These are phyloP conservation scores for Cricetomys ansorgei DNA, from an alignment of 2,113 vertebrate genomes.

Conservation along the genomic window DNA sequence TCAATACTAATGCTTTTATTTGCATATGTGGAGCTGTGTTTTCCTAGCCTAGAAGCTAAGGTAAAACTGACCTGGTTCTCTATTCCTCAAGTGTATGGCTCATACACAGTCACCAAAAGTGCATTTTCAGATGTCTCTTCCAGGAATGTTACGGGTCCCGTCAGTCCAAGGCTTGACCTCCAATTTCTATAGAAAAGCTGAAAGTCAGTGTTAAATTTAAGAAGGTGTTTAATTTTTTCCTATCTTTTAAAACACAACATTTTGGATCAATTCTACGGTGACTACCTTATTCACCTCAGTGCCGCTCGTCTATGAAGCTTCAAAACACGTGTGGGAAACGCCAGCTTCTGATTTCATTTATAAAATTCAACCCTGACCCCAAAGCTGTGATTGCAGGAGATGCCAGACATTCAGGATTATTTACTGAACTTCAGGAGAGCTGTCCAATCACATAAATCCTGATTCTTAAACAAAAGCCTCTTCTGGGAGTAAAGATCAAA, in stretches of 20 bases:
- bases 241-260: constrained; percentile 62
- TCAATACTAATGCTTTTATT: background rate
- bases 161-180: constrained; percentile 45
- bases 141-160: constrained; percentile 24
- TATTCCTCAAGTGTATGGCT: background rate
- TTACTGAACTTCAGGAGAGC: constrained; percentile 59
- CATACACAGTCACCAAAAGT: constrained; percentile 1
- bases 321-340: constrained; percentile 64
- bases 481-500: constrained; percentile 65
- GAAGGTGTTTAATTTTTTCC: constrained; percentile 46
- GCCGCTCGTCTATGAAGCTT: constrained; percentile 29
- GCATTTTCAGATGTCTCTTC: constrained; percentile 35
- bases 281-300: constrained; percentile 49
- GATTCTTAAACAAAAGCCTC: constrained; percentile 71
- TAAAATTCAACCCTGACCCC: constrained; percentile 75
- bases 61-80: background rate
- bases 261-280: constrained; percentile 52
- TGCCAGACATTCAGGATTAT: constrained; percentile 63
- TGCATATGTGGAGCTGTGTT: background rate
- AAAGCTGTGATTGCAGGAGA: constrained; percentile 69
- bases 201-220: constrained; percentile 52
- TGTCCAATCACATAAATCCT: constrained; percentile 64
- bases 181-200: constrained; percentile 54
- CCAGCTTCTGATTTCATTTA: constrained; percentile 71
- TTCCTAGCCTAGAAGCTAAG: constrained; percentile 33